Base-by-base conservation (phyloP, 2,888 invertebrate species). In the Lepidocyrtinus sp. region DNA sequence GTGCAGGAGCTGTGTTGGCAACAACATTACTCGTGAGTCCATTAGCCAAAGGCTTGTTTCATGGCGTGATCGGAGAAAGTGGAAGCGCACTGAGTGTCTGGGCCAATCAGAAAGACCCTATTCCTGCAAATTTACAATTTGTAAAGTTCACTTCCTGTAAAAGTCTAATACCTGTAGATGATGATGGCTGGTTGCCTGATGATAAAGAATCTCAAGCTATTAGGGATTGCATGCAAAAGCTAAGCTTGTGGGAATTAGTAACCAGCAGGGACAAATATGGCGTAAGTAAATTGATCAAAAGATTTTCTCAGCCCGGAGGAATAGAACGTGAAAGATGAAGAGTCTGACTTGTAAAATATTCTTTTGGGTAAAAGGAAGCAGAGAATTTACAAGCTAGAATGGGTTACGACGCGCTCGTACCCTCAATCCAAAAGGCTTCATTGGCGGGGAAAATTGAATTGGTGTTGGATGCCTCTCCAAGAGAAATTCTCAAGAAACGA, bases 351-450 rank as follows among this genome's bases (percentile, higher is more conserved):
- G n/a, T n/a, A n/a, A n/a, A n/a, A 64, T 64, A 12, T 9, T 7
- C 27, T 67, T 55, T 17, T 24, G 55, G 19, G 17, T 19, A 17
- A 22, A 7, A 80, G 79, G 25, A 15, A 24, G n/a, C 22, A 19
- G 75, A 82, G 45, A 17, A 55, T 36, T 27, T 62, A n/a, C 50
- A 36, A 22, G 83, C 75, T 3, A 22, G 83, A 7, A 24, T 83
- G 17, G 83, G 83, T 0, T 81, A 81, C 55, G 79, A 81, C 24
- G 83, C 81, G 3, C 21, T 67, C 1, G 81, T 81, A 19, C 83
- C 83, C 3, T 69, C 72, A 0, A 63, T 83, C 62, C 83, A 83
- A 61, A 64, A 36, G 15, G 24, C 65, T 9, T 36, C 71, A 0
- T 21, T 72, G 19, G 64, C 27, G 9, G 24, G 12, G n/a, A 69